Conservation (phyloP, 2,888 invertebrate genomes). For the Thyatira batis region DNA sequence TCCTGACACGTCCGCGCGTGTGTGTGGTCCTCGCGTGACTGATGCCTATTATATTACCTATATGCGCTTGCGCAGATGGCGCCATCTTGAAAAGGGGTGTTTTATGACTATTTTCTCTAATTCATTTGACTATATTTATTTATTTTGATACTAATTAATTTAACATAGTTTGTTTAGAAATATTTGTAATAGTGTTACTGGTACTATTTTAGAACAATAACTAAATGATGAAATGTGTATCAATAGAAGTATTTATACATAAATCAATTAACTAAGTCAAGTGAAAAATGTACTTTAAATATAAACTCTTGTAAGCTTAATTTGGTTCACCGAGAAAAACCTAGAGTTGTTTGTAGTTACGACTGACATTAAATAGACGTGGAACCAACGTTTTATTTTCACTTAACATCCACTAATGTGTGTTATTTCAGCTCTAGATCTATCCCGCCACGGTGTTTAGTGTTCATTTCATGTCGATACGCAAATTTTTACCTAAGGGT, state of each 20-base stretch:
- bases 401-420: conserved; percentile 48
- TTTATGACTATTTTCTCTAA: conserved; percentile 35
- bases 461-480: conserved; percentile 48
- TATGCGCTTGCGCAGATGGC: conserved; percentile 43
- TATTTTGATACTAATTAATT: background rate
- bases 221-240: background rate
- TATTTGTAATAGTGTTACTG: background rate
- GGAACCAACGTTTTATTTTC: conserved; percentile 50
- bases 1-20: conserved; percentile 49
- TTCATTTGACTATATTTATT: background rate
- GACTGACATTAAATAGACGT: conserved; percentile 35
- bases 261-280: too few species aligned
- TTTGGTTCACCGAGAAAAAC: conserved; percentile 6
- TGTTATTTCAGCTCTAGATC: conserved; percentile 42
- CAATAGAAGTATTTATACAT: background rate
- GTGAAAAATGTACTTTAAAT: background rate
- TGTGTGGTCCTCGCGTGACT: conserved; percentile 76
- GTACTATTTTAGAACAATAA: too few species aligned
- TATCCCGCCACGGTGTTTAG: conserved; percentile 31
- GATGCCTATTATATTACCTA: conserved; percentile 56
- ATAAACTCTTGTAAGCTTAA: conserved; percentile 9
- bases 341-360: conserved; percentile 25
- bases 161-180: background rate
- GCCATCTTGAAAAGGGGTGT: conserved; percentile 44
- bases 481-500: conserved; percentile 35